phyloP scores from a whole-genome alignment of 2,113 vertebrate species.

The Microcebus lehilahytsara region DNA sequence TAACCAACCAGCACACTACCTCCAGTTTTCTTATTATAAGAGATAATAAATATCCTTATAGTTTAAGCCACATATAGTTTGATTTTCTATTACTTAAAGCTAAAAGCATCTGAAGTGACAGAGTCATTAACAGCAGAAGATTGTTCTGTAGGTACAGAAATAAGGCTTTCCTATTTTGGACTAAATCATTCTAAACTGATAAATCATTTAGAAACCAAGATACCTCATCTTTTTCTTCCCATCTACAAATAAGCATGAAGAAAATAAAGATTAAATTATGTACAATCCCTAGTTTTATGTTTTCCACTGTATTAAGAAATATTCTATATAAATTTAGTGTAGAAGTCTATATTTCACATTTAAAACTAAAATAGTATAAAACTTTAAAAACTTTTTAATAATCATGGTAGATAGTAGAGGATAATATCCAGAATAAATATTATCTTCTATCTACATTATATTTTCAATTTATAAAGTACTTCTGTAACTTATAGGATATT shows the following conservation, averaged over 20 bases:
- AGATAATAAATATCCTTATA: neutral
- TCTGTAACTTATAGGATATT: neutral
- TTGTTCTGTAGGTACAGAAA: neutral
- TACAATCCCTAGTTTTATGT: neutral
- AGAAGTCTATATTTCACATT: constrained; percentile 21
- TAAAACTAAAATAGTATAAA: constrained; percentile 9
- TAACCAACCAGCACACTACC: neutral
- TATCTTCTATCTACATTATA: neutral
- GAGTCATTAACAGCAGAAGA: neutral
- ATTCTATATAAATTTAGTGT: neutral
- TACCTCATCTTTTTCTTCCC: neutral
- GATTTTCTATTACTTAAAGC: neutral
- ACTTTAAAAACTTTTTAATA: constrained; percentile 24
- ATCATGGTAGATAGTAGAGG: neutral
- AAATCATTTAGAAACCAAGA: constrained; percentile 39
- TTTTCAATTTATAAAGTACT: constrained; percentile 22
- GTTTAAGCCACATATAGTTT: neutral
- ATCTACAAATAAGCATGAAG: neutral
- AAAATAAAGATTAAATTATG: constrained; percentile 24
- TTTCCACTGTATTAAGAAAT: constrained; percentile 7
- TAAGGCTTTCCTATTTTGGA: neutral
- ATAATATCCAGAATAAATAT: constrained; percentile 10
- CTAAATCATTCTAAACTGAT: constrained; percentile 23
- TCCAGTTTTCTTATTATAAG: neutral
- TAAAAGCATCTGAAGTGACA: neutral